Evolutionary conservation across 2,113 vertebrate genomes (phyloP).

Genomic region (Pipra filicauda): DNA sequence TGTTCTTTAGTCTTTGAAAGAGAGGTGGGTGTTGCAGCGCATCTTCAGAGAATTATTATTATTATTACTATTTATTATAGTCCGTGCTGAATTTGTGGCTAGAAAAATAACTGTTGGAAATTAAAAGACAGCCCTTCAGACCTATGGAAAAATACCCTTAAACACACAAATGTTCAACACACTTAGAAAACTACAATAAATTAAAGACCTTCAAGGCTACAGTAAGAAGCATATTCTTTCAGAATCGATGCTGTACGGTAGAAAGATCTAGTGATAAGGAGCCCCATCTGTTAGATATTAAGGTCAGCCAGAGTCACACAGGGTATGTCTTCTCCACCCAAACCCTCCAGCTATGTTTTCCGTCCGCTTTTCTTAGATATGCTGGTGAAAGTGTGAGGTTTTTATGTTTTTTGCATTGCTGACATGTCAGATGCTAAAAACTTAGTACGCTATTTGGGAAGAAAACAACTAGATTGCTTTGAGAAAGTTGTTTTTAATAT

Average conservation of each 20-base stretch:
- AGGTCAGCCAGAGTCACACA: neutral
- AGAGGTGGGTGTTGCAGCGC: neutral
- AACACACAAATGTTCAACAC: neutral
- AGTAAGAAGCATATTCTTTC: neutral
- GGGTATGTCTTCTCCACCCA: neutral
- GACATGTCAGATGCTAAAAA: neutral
- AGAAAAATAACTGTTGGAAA: neutral
- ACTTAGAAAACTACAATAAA: neutral
- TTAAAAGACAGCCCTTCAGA: neutral
- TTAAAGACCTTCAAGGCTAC: neutral
- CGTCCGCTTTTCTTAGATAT: neutral
- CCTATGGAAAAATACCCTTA: neutral
- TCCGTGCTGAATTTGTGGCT: neutral
- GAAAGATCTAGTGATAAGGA: neutral
- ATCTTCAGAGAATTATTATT: neutral
- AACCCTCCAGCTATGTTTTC: neutral
- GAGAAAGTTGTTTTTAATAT: neutral
- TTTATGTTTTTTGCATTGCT: neutral
- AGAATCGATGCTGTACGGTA: neutral
- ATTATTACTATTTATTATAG: neutral
- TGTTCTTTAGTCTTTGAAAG: neutral
- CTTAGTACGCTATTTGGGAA: neutral
- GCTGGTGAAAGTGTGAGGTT: neutral
- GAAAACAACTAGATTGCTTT: neutral
- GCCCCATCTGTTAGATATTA: neutral